Evolutionary conservation across 2,888 invertebrate genomes (phyloP).

Genomic region (Amphipyra berbera): DNA sequence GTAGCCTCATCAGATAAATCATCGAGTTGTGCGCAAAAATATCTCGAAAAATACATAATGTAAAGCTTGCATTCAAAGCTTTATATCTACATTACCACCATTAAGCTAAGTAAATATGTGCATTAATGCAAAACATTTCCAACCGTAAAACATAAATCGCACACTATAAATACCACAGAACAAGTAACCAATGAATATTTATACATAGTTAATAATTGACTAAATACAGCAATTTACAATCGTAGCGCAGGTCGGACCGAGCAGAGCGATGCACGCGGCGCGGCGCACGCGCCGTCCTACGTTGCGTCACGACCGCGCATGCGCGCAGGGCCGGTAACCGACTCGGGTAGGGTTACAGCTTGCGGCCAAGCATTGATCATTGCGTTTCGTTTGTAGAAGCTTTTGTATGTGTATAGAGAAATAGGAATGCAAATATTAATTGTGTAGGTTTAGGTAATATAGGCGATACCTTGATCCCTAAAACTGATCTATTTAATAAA

Average conservation of each 20-base stretch:
- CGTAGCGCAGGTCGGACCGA: slow-evolving; percentile 18
- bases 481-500: too few relatives aligned
- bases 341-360: slow-evolving; percentile 56
- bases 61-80: background rate
- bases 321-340: slow-evolving; percentile 57
- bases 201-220: slow-evolving; percentile 28
- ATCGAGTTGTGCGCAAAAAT: too few relatives aligned
- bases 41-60: too few relatives aligned
- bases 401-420: slow-evolving; percentile 18
- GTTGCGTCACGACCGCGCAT: slow-evolving; percentile 56
- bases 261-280: slow-evolving; percentile 12
- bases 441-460: background rate
- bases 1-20: background rate
- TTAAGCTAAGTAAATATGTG: background rate
- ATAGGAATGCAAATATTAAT: slow-evolving; percentile 12
- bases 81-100: too few relatives aligned
- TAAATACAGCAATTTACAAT: slow-evolving; percentile 23
- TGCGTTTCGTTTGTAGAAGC: slow-evolving; percentile 11
- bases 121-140: slow-evolving; percentile 16
- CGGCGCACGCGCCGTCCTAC: slow-evolving; percentile 38
- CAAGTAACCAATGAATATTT: slow-evolving; percentile 42
- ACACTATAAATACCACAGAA: slow-evolving; percentile 32
- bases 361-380: slow-evolving; percentile 50
- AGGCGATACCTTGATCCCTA: too few relatives aligned
- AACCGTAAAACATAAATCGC: slow-evolving; percentile 18